These are phyloP conservation scores for Drosophila neoperkinsi DNA, from an alignment of 2,888 invertebrate species.

Conservation along the genomic window DNA sequence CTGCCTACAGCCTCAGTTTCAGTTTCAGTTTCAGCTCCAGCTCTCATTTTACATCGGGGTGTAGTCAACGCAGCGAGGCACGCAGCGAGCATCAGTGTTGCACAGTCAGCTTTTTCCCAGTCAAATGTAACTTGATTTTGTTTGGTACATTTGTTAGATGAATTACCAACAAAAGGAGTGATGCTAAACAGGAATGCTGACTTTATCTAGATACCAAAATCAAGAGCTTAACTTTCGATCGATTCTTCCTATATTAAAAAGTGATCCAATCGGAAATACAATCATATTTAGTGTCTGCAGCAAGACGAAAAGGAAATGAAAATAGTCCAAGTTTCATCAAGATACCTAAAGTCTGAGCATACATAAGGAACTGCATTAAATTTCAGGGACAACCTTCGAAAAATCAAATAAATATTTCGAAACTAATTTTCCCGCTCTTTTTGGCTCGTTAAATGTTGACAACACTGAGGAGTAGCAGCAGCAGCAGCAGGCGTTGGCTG, in stretches of 20 bases:
- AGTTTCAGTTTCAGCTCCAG: constrained; percentile 8
- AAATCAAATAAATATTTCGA: neutral
- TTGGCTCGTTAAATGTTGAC: neutral
- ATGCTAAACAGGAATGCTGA: neutral
- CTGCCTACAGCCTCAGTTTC: constrained; percentile 36
- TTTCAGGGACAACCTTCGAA: neutral
- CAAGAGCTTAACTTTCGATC: neutral
- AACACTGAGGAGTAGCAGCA: neutral
- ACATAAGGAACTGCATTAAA: neutral
- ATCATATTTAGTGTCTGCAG: neutral
- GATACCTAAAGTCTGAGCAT: neutral
- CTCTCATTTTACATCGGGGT: constrained; percentile 21
- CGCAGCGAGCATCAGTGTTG: constrained; percentile 4
- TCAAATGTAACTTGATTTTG: neutral
- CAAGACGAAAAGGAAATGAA: neutral
- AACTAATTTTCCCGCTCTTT: neutral
- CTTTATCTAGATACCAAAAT: neutral
- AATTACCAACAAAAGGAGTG: neutral
- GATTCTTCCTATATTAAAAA: neutral
- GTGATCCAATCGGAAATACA: neutral
- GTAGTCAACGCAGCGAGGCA: neutral
- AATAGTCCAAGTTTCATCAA: neutral
- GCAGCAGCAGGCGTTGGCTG: constrained; percentile 12
- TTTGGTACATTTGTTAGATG: neutral
- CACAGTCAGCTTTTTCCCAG: neutral